Base-by-base conservation (phyloP, 2,797 vertebrate species). In the Lophotriccus pileatus region DNA sequence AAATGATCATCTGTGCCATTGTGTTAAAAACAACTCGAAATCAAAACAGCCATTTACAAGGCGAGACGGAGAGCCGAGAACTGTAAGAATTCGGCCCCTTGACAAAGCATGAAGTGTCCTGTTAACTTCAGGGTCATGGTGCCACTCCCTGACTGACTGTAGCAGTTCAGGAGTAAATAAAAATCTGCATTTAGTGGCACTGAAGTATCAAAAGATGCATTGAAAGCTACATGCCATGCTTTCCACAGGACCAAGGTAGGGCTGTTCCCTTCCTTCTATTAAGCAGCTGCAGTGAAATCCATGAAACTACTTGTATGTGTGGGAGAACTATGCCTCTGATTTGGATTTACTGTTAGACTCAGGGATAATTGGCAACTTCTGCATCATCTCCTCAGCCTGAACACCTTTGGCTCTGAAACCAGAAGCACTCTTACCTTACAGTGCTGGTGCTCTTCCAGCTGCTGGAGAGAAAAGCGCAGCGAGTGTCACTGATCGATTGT, bases 281-380 rank as follows among this genome's bases (percentile, higher is more conserved):
- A 62, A 84, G 79, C 23, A 87, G 62, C 53, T 68, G 49, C 72
- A 83, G 68, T 87, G 73, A 87, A 90, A 91, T 72, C 56, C 39
- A 14, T 55, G 20, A 53, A 64, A 66, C 39, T 66, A 5, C 69
- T 81, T 60, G 18, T 24, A n/a, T 8, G 27, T 47, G 75, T 75
- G 25, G 32, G 76, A 89, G 66, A 89, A 44, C 25, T 24, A 11
- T 30, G 60, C 83, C 82, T 87, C 82, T 76, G 82, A 47, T 14
- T 87, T 89, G 58, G 27, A 41, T 90, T 70, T 74, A 56, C 86
- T 73, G 49, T 84, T 58, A 87, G 93, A 91, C 87, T 94, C 94
- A 89, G 91, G 92, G 89, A 94, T 78, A 89, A 89, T 14, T 83
- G 62, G 87, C 82, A 62, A 84, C 43, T 83, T 60, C n/a, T 91